Percentiles rank a stretch among this genome's conserved stretches.
Evolutionary conservation across 2,113 vertebrate genomes (phyloP).

Genomic region (Misgurnus mizolepis): DNA sequence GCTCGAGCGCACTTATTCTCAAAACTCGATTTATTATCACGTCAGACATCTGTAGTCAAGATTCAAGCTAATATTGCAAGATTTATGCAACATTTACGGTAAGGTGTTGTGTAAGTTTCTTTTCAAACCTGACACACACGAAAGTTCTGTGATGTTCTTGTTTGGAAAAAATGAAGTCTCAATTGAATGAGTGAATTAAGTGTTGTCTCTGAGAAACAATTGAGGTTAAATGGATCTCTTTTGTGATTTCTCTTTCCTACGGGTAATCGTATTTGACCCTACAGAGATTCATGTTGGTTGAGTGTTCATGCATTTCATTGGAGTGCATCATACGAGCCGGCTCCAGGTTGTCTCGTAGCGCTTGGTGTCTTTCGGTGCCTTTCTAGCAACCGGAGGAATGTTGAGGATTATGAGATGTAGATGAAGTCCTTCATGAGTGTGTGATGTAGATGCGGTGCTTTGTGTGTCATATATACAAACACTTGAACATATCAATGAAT

Average conservation of each 20-base stretch:
- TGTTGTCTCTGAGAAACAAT: too few species aligned
- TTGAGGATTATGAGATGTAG: constrained; percentile 35
- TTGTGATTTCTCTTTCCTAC: neutral
- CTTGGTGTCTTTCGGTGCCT: constrained; percentile 17
- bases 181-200: too few species aligned
- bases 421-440: constrained; percentile 24
- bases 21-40: neutral
- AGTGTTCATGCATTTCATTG: constrained; percentile 16
- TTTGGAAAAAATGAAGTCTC: too few species aligned
- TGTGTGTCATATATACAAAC: constrained; percentile 32
- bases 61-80: too few species aligned
- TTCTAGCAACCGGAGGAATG: constrained; percentile 33
- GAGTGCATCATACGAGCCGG: neutral
- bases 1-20: neutral
- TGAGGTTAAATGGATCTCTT: too few species aligned
- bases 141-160: too few species aligned
- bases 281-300: neutral
- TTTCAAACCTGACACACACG: too few species aligned
- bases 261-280: neutral
- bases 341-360: neutral
- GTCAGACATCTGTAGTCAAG: neutral
- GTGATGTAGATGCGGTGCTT: constrained; percentile 11
- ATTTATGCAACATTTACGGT: too few species aligned
- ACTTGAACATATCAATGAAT: constrained; percentile 35
- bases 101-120: too few species aligned